Conservation (phyloP, 2,113 vertebrate species). For the Neopipo cinnamomea region DNA sequence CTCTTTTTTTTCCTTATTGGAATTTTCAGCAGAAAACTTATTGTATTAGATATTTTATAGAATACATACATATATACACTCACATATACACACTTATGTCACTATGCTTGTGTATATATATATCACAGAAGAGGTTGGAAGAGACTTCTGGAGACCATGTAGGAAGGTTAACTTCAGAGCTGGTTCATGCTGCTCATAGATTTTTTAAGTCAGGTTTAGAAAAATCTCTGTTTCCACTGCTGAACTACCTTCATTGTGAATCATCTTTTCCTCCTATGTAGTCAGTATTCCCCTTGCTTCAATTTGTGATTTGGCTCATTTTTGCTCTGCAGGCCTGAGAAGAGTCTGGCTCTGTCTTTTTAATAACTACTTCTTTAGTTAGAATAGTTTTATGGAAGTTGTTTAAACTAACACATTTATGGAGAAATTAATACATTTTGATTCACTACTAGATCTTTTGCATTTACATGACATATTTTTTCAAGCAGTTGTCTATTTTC, state of each 20-base stretch:
- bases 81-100: not conserved
- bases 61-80: not conserved
- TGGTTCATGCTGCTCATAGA: not conserved
- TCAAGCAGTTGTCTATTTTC: not conserved
- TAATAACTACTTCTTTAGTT: not conserved
- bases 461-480: not conserved
- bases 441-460: not conserved
- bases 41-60: not conserved
- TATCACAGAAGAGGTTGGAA: not conserved
- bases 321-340: not conserved
- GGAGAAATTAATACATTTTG: not conserved
- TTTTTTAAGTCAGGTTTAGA: not conserved
- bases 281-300: not conserved
- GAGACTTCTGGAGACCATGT: not conserved
- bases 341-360: not conserved
- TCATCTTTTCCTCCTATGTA: not conserved
- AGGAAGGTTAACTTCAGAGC: not conserved
- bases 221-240: not conserved
- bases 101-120: not conserved
- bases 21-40: not conserved
- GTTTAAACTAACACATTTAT: not conserved
- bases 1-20: not conserved
- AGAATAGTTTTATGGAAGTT: not conserved
- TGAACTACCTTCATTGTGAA: not conserved
- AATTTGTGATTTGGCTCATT: not conserved